A percentile compares a stretch with the other conserved stretches of the same genome.
These are phyloP conservation scores for Trichoplusia ni DNA, from an alignment of 1,140 invertebrate species.

Conservation along the genomic window DNA sequence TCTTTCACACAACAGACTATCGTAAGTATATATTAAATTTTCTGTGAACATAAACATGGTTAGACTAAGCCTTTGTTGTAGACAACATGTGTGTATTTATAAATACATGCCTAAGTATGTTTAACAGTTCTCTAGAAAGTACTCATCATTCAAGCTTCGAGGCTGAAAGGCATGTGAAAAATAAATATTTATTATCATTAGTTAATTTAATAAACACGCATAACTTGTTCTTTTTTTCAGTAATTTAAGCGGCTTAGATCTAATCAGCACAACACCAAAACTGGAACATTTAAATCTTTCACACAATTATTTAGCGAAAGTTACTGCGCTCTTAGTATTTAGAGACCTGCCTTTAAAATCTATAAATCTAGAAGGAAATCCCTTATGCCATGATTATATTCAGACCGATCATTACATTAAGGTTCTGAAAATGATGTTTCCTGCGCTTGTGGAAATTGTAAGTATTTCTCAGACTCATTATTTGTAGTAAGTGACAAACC, in stretches of 20 bases:
- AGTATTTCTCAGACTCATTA: conserved; percentile 32
- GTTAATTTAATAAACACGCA: too few relatives aligned
- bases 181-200: too few relatives aligned
- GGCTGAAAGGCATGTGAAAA: too few relatives aligned
- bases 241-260: conserved; percentile 51
- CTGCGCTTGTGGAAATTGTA: conserved; percentile 61
- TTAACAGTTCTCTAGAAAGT: too few relatives aligned
- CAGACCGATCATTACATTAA: conserved; percentile 71
- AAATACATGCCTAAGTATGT: too few relatives aligned
- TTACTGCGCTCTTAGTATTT: conserved; percentile 39
- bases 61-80: too few relatives aligned
- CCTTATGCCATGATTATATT: conserved; percentile 73
- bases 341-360: conserved; percentile 41
- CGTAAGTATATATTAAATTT: conserved; percentile 45
- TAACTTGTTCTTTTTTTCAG: conserved; percentile 50
- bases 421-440: conserved; percentile 70
- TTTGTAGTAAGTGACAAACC: background rate
- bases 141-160: too few relatives aligned
- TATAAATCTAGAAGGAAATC: conserved; percentile 78
- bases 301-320: conserved; percentile 50
- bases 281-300: conserved; percentile 55
- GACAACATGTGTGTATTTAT: too few relatives aligned
- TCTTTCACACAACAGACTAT: conserved; percentile 58
- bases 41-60: too few relatives aligned
- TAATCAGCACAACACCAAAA: conserved; percentile 44